phyloP scores from a whole-genome alignment of 2,888 invertebrate genomes.

The Celastrina argiolus region DNA sequence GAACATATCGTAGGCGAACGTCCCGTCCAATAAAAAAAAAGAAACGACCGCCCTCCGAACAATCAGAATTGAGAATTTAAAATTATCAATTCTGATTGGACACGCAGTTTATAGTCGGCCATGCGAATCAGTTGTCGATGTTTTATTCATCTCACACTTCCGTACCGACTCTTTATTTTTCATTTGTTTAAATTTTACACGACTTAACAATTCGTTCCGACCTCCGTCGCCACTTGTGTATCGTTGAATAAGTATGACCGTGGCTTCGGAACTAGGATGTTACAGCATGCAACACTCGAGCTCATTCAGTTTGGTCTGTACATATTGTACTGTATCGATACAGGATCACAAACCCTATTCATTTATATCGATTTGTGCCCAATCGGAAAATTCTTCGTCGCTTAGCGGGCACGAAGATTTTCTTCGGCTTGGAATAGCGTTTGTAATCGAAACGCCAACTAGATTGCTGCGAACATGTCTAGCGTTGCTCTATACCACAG shows the following conservation, averaged over 20 bases:
- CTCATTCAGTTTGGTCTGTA: slow-evolving; percentile 51
- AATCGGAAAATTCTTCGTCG: not conserved
- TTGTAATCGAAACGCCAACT: slow-evolving; percentile 29
- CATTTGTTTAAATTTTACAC: slow-evolving; percentile 44
- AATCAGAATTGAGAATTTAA: slow-evolving; percentile 25
- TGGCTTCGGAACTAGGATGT: slow-evolving; percentile 41
- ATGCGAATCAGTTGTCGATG: slow-evolving; percentile 52
- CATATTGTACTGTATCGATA: slow-evolving; percentile 44
- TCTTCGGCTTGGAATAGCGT: slow-evolving; percentile 19
- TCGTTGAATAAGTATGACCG: slow-evolving; percentile 9
- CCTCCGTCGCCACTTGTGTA: slow-evolving; percentile 33
- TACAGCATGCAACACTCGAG: slow-evolving; percentile 52
- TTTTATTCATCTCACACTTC: slow-evolving; percentile 59
- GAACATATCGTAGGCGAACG: slow-evolving; percentile 22
- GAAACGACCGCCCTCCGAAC: slow-evolving; percentile 19
- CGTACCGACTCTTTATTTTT: slow-evolving; percentile 44
- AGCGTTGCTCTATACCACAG: slow-evolving; percentile 34
- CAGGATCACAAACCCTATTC: slow-evolving; percentile 33
- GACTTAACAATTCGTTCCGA: slow-evolving; percentile 37
- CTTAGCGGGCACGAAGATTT: not conserved
- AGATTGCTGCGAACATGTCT: slow-evolving; percentile 41
- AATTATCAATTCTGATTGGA: slow-evolving; percentile 20
- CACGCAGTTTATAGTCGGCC: slow-evolving; percentile 32
- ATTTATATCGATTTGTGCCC: not conserved
- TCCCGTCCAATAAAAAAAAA: slow-evolving; percentile 20